A percentile compares a stretch with the other conserved stretches of the same genome.
Evolutionary conservation across 2,888 invertebrate genomes (phyloP).

Genomic region (Drosophila setosimentum): DNA sequence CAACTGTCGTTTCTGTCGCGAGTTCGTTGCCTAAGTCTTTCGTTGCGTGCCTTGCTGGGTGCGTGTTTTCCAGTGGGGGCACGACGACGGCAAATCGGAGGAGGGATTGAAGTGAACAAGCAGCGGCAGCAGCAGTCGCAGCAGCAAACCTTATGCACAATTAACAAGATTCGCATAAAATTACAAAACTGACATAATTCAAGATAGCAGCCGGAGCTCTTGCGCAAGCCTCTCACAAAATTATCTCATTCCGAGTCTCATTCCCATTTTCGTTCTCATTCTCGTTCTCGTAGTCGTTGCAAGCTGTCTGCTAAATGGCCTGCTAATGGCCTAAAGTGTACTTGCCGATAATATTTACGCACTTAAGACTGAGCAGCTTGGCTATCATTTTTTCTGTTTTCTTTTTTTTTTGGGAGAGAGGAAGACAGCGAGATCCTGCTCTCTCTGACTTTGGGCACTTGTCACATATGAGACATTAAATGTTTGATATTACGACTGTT

Average conservation of each 20-base stretch:
- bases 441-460: constrained; percentile 5
- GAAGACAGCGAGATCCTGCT: neutral
- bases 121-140: constrained; percentile 7
- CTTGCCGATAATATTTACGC: constrained; percentile 79
- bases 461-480: constrained; percentile 51
- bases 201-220: constrained; percentile 68
- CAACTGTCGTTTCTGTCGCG: constrained; percentile 57
- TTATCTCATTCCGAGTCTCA: constrained; percentile 32
- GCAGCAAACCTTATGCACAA: constrained; percentile 64
- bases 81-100: neutral
- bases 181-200: constrained; percentile 83
- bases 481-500: constrained; percentile 53
- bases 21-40: constrained; percentile 75
- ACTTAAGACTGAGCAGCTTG: constrained; percentile 40
- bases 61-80: constrained; percentile 24
- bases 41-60: constrained; percentile 55
- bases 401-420: neutral
- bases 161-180: constrained; percentile 78
- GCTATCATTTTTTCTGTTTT: neutral
- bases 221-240: constrained; percentile 56
- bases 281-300: constrained; percentile 47
- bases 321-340: constrained; percentile 82
- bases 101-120: neutral
- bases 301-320: constrained; percentile 70
- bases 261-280: constrained; percentile 30